Evolutionary conservation across 2,888 invertebrate genomes (phyloP), one percentile per base, ranked within the genome.

Genomic region (Clunio marinus): DNA sequence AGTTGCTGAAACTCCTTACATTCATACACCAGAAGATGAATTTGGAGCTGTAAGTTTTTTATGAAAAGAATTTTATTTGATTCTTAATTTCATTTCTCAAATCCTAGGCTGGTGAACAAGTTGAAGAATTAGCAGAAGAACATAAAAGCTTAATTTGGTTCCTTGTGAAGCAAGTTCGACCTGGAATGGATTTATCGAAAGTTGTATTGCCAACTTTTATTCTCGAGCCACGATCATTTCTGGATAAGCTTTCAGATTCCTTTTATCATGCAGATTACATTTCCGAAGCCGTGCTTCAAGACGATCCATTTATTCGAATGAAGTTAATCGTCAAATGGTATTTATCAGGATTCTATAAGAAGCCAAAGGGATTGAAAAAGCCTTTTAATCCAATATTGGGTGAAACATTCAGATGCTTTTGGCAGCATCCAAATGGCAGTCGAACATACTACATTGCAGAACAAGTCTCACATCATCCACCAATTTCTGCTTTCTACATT

Each of bases 111-210:
- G 91, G 91, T 0, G 91, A 90, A 75, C 87, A 95, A 75, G 91
- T 94, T 1, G 92, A 96, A 75, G 96, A 95, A 75, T 85, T 96
- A 22, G 92, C 89, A 0, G 96, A 96, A 69, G 96, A 96, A 78
- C 94, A 96, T 81, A 96, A 95, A 78, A 93, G 93, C 17, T 82
- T 96, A 51, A 88, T 96, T 73, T 96, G 96, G 96, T 91, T 90
- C 76, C 83, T 96, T 41, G 84, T 96, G 74, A 96, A 96, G 79
- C 96, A 96, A 83, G 93, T 95, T 35, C 84, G 95, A 15, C 95
- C 96, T 0, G 96, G 96, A 59, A 96, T 96, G 96, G 96, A 96
- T 81, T 81, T 96, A 28, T 68, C 58, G n/a, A 79, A 78, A 72
- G 91, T 96, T 55, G 94, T 95, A 13, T 81, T 96, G 72, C 96